These are phyloP conservation scores for Timema cristinae DNA, from an alignment of 2,888 invertebrate genomes.

Conservation along the genomic window DNA sequence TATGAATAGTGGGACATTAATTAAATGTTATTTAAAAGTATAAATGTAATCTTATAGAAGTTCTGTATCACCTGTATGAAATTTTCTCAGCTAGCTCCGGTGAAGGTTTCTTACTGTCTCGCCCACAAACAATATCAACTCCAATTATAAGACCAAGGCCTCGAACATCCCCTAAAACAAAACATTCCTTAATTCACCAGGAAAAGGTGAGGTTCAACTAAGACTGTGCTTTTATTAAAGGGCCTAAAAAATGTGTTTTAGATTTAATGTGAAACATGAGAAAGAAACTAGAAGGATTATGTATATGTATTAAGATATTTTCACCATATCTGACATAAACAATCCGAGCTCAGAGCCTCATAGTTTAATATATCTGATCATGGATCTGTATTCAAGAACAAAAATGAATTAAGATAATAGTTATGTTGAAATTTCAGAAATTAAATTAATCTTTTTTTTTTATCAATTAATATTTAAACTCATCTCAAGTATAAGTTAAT, in stretches of 20 bases:
- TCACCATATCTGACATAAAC: neutral
- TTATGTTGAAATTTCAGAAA: neutral
- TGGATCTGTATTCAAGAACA: too few relatives aligned
- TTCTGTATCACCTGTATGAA: slow-evolving; percentile 33
- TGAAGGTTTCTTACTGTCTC: slow-evolving; percentile 36
- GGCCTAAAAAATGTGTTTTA: too few relatives aligned
- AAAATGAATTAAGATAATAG: too few relatives aligned
- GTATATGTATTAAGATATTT: neutral
- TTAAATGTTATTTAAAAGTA: too few relatives aligned
- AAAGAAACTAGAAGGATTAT: too few relatives aligned
- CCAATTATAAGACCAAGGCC: slow-evolving; percentile 59
- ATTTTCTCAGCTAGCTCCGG: slow-evolving; percentile 37
- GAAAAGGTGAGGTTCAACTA: too few relatives aligned
- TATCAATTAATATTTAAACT: neutral
- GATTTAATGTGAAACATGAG: too few relatives aligned
- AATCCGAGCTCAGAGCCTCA: neutral
- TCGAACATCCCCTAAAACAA: slow-evolving; percentile 50
- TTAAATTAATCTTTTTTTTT: neutral
- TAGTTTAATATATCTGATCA: too few relatives aligned
- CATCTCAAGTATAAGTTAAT: too few relatives aligned
- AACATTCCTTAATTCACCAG: neutral
- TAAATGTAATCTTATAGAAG: too few relatives aligned
- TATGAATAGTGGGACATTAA: too few relatives aligned
- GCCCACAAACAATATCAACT: slow-evolving; percentile 51
- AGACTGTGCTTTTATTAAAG: neutral